Evolutionary conservation across 2,797 vertebrate genomes (phyloP).

Genomic region (Coracias cyanogaster): DNA sequence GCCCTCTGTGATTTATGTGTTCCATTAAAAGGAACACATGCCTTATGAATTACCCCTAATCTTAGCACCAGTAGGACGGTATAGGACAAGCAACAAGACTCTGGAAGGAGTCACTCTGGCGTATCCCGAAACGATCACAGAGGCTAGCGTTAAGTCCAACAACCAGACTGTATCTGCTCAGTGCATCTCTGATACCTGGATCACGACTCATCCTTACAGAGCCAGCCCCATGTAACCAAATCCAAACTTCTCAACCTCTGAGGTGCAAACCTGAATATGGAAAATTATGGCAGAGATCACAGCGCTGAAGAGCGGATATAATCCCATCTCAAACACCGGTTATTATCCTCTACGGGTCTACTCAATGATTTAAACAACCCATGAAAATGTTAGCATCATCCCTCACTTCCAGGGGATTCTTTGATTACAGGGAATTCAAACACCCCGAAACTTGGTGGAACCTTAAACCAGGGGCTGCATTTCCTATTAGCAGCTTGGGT

Average conservation of each 20-base stretch:
- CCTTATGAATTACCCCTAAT: not conserved
- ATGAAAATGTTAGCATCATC: not conserved
- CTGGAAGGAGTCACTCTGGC: not conserved
- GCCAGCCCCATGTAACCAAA: not conserved
- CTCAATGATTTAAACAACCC: not conserved
- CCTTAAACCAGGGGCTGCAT: not conserved
- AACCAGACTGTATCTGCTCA: not conserved
- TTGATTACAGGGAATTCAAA: conserved; percentile 2
- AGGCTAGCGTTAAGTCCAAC: not conserved
- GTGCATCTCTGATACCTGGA: not conserved
- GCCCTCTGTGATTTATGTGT: not conserved
- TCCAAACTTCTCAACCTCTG: not conserved
- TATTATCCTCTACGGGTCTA: not conserved
- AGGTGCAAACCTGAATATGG: not conserved
- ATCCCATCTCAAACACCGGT: not conserved
- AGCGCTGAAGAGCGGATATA: not conserved
- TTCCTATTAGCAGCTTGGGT: not conserved
- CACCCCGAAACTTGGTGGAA: not conserved
- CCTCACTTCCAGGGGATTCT: not conserved
- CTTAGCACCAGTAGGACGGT: not conserved
- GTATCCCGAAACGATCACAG: not conserved
- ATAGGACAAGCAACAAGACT: not conserved
- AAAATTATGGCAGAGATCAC: not conserved
- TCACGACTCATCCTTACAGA: not conserved
- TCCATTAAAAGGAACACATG: not conserved